A percentile compares a stretch with the other conserved stretches of the same genome.
Conservation (phyloP, 1,140 invertebrate genomes). For the Drosophila albomicans region DNA sequence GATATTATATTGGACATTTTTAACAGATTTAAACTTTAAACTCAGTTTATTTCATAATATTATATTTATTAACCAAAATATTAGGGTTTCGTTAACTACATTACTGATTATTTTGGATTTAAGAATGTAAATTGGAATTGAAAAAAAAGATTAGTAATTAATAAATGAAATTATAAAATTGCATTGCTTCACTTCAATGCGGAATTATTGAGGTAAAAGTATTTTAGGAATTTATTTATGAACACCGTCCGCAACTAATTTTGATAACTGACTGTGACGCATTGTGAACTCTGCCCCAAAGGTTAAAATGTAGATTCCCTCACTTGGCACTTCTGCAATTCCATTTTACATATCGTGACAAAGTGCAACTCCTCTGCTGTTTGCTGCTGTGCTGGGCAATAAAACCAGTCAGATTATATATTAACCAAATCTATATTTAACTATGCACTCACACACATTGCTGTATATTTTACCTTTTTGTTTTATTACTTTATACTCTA, state of each 20-base stretch:
- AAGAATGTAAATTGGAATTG: no score
- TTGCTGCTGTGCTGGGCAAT: background rate
- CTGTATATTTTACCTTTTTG: slow-evolving; percentile 30
- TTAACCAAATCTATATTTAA: slow-evolving; percentile 8
- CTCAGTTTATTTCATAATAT: no score
- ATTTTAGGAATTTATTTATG: no score
- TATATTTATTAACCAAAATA: no score
- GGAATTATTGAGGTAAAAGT: no score
- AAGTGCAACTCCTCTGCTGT: background rate
- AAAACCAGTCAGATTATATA: slow-evolving; percentile 3
- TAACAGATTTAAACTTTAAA: no score
- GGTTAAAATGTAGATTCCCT: background rate
- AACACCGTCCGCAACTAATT: background rate
- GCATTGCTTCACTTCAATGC: no score
- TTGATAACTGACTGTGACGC: slow-evolving; percentile 1
- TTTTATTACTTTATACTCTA: slow-evolving; percentile 17
- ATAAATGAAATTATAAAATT: no score
- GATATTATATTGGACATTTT: background rate
- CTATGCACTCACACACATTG: slow-evolving; percentile 5
- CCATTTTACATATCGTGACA: background rate
- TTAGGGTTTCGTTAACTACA: no score
- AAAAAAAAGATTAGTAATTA: no score
- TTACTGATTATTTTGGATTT: no score
- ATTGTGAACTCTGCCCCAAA: background rate
- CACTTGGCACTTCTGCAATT: background rate